phyloP scores from a whole-genome alignment of 2,888 invertebrate species.

The Zootermopsis nevadensis region DNA sequence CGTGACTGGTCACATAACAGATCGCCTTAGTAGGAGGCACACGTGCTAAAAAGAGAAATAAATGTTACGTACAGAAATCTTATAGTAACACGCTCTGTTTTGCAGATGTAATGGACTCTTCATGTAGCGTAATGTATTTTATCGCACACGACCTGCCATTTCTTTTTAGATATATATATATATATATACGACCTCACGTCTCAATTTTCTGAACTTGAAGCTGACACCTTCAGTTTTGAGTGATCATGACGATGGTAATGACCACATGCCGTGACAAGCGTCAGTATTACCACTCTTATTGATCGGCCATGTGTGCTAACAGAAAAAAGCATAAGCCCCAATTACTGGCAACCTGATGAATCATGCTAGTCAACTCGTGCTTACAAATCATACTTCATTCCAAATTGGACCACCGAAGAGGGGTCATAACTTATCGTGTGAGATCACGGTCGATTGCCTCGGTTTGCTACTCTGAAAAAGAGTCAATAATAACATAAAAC shows the following conservation, averaged over 20 bases:
- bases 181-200: background rate
- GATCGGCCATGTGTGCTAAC: background rate
- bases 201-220: slow-evolving; percentile 7
- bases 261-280: background rate
- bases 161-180: no score
- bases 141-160: background rate
- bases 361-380: no score
- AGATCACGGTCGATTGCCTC: no score
- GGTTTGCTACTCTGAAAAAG: no score
- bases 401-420: no score
- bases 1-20: no score
- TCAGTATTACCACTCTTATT: background rate
- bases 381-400: no score
- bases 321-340: no score
- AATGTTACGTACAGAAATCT: background rate
- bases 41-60: background rate
- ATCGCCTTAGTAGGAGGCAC: no score
- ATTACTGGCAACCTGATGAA: no score
- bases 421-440: no score
- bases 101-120: background rate
- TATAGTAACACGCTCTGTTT: background rate
- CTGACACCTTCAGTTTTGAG: slow-evolving; percentile 19
- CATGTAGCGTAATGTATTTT: background rate
- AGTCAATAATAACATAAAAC: no score
- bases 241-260: slow-evolving; percentile 1